Evolutionary conservation across 2,888 invertebrate genomes (phyloP).

Genomic region (Philereme vetulata): DNA sequence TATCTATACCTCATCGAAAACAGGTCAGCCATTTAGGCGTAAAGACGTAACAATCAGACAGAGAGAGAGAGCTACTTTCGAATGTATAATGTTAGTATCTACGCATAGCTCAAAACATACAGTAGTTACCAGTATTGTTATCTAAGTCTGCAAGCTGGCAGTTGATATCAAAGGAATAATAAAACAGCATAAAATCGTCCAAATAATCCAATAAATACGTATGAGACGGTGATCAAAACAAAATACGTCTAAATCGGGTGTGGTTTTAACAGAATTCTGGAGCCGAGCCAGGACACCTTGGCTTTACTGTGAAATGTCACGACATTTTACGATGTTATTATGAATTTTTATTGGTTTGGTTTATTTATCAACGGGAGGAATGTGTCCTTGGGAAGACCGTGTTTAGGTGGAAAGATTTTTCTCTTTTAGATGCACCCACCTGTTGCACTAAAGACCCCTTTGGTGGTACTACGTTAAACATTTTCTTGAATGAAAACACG

Average conservation of each 20-base stretch:
- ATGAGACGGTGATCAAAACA: slow-evolving; percentile 41
- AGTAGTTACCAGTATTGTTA: no score
- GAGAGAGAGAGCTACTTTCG: no score
- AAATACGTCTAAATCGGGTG: slow-evolving; percentile 51
- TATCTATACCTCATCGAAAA: no score
- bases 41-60: no score
- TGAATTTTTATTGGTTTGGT: slow-evolving; percentile 22
- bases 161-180: slow-evolving; percentile 15
- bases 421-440: slow-evolving; percentile 5
- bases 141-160: slow-evolving; percentile 5
- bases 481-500: no score
- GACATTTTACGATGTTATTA: slow-evolving; percentile 25
- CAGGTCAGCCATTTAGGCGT: no score
- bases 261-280: slow-evolving; percentile 39
- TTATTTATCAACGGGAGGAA: slow-evolving; percentile 11
- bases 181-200: slow-evolving; percentile 37
- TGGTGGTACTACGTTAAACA: background rate
- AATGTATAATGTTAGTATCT: no score
- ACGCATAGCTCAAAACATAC: no score
- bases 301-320: slow-evolving; percentile 31
- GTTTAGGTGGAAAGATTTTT: slow-evolving; percentile 4
- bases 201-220: slow-evolving; percentile 34
- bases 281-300: slow-evolving; percentile 30
- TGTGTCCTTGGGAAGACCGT: slow-evolving; percentile 11
- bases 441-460: background rate